Base-by-base conservation (phyloP, 2,113 vertebrate genomes). In the Clupea harengus region DNA sequence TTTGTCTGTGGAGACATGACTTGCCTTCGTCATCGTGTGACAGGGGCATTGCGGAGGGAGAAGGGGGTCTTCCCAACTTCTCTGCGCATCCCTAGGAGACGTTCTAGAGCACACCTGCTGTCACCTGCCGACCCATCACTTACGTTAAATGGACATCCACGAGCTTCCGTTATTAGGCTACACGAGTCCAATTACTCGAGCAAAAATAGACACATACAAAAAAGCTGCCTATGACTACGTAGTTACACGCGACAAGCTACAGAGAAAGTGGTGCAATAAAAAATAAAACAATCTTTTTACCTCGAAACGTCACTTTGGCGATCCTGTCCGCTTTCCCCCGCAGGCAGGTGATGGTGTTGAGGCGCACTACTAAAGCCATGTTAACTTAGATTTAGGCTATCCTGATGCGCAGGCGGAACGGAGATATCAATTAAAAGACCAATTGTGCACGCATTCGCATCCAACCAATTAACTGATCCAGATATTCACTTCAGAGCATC, bases 241-340 rank as follows among this genome's bases (percentile, higher is more conserved):
- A 22, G 20, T 78, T 11, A 78, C 1, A 10, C n/a, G 10, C 72
- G 72, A 78, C 11, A 78, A 17, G 10, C 72, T 39, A 78, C 32
- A 11, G 39, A 10, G 25, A 39, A 17, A 78, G 72, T 32, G 72
- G 10, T 78, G 72, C 72, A 39, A 78, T 78, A 67, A 11, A 39
- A 78, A 78, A 28, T 78, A 39, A 13, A 72, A 17, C 32, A 10
- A 28, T 78, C 20, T 22, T 60, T 89, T 44, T 96, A 98, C 97
- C 97, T 97, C 97, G 94, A 92, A 98, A 98, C 52, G 95, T 94
- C 90, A 98, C 96, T 96, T 97, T 98, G 91, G 97, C 96, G 81
- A 98, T 95, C 90, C 96, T 89, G 92, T 98, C 97, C 1, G 95
- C 93, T 91, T 90, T 97, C 81, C 97, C 97, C 46, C 95, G 92